Percentiles rank a stretch among this genome's conserved stretches.
These are phyloP conservation scores for Chymomyza amoena DNA, from an alignment of 2,888 invertebrate species.

Conservation along the genomic window DNA sequence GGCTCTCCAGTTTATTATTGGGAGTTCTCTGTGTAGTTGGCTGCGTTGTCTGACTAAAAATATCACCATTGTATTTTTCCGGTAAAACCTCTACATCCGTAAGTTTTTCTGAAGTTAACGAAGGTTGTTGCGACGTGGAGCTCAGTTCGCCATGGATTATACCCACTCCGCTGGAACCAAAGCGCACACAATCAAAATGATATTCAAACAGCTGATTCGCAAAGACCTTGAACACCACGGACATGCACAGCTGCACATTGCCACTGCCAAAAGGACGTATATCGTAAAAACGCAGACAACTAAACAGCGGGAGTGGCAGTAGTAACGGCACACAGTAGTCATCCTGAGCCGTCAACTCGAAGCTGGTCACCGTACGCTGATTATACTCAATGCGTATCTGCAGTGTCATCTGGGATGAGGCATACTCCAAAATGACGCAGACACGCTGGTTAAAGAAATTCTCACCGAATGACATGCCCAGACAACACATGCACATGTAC, in stretches of 20 bases:
- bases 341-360: slow-evolving; percentile 44
- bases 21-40: background rate
- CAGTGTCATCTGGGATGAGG: slow-evolving; percentile 25
- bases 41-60: background rate
- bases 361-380: slow-evolving; percentile 29
- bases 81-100: background rate
- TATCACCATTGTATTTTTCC: background rate
- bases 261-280: slow-evolving; percentile 36
- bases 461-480: slow-evolving; percentile 47
- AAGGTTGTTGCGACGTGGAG: background rate
- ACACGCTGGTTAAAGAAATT: slow-evolving; percentile 34
- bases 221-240: slow-evolving; percentile 50
- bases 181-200: slow-evolving; percentile 50
- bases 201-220: slow-evolving; percentile 50
- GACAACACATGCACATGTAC: slow-evolving; percentile 52
- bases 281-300: slow-evolving; percentile 58
- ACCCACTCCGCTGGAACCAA: slow-evolving; percentile 47
- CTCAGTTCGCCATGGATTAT: background rate
- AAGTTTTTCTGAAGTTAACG: background rate
- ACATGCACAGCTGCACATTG: slow-evolving; percentile 48
- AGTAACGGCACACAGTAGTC: slow-evolving; percentile 54
- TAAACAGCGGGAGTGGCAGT: slow-evolving; percentile 50
- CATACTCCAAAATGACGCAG: slow-evolving; percentile 40
- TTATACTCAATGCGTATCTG: slow-evolving; percentile 46
- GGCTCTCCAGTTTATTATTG: slow-evolving; percentile 21